Percentiles rank a stretch among this genome's conserved stretches.
These are phyloP conservation scores for Artibeus jamaicensis DNA, from an alignment of 2,797 vertebrate species.

Conservation along the genomic window DNA sequence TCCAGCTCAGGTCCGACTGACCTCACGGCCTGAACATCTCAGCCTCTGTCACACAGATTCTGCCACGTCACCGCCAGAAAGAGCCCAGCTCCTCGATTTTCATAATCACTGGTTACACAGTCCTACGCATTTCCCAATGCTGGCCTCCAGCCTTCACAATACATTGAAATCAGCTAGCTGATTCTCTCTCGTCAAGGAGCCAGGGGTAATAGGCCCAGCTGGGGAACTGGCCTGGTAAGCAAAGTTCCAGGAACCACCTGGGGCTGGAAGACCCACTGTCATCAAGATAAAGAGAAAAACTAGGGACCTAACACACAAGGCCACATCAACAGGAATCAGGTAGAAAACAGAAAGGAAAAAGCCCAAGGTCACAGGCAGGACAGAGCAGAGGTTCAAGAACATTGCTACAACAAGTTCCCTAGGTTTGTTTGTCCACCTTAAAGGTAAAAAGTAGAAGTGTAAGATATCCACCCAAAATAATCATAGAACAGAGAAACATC, in stretches of 20 bases:
- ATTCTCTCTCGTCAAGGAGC: background rate
- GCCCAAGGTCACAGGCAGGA: background rate
- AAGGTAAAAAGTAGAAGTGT: background rate
- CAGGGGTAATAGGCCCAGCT: background rate
- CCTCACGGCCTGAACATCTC: accelerated
- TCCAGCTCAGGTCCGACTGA: background rate
- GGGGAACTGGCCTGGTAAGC: background rate
- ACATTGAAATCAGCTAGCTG: background rate
- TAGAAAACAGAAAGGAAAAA: background rate
- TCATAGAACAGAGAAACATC: background rate
- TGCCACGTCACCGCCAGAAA: background rate
- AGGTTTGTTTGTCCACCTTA: background rate
- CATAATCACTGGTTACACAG: background rate
- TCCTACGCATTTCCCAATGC: background rate
- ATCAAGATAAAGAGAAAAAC: background rate
- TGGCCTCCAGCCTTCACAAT: background rate
- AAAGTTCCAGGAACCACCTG: background rate
- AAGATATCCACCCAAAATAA: background rate
- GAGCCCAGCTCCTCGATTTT: background rate
- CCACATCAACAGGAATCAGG: background rate
- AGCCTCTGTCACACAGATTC: background rate
- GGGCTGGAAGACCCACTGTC: background rate
- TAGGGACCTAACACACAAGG: background rate
- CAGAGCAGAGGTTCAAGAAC: background rate
- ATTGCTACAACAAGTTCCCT: background rate